Evolutionary conservation across 2,113 vertebrate genomes (phyloP).

Genomic region (Stomatorhinus ivindoensis): DNA sequence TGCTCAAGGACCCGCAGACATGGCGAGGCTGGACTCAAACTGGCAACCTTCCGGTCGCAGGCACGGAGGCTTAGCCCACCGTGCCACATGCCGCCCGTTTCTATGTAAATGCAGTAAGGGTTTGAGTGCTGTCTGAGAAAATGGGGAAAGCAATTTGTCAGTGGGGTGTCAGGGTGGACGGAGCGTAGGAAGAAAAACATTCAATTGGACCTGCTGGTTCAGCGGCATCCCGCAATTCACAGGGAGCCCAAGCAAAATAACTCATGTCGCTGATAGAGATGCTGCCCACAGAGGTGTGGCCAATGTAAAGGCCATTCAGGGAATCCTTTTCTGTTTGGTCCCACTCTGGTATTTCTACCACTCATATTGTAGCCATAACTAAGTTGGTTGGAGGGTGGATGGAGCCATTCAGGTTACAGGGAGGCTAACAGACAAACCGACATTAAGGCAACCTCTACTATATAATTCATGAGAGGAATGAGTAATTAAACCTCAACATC

Average conservation of each 20-base stretch:
- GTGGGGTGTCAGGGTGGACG: not conserved
- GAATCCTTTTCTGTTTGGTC: not conserved
- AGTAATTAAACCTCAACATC: slow-evolving; percentile 12
- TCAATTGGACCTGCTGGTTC: not conserved
- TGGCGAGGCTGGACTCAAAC: too few relatives aligned
- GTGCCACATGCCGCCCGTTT: too few relatives aligned
- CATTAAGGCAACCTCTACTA: not conserved
- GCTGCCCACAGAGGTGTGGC: not conserved
- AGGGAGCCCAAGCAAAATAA: not conserved
- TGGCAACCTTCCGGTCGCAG: too few relatives aligned
- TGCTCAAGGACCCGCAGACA: too few relatives aligned
- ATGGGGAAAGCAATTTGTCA: not conserved
- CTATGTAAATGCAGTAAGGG: not conserved
- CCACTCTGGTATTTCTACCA: not conserved
- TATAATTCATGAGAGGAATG: slow-evolving; percentile 12
- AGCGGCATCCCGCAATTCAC: not conserved
- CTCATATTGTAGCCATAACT: not conserved
- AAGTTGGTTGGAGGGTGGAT: not conserved
- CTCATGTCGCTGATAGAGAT: not conserved
- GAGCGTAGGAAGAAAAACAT: not conserved
- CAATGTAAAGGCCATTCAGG: not conserved
- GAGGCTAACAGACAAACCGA: not conserved
- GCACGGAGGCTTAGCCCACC: too few relatives aligned
- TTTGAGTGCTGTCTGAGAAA: not conserved
- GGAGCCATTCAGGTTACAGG: not conserved